Conservation (phyloP, 1,140 invertebrate genomes). For the Maniola jurtina region DNA sequence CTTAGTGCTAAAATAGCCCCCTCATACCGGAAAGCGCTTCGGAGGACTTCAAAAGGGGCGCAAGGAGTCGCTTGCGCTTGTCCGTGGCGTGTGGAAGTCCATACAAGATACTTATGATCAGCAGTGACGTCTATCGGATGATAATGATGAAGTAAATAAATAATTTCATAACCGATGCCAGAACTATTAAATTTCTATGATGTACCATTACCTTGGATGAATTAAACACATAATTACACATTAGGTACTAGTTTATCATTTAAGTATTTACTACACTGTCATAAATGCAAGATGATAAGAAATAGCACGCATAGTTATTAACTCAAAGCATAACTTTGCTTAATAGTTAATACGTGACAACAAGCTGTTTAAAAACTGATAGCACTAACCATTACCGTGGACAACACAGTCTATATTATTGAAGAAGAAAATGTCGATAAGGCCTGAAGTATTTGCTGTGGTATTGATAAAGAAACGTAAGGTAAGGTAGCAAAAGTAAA, state of each 20-base stretch:
- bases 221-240: no score
- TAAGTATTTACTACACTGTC: constrained; percentile 13
- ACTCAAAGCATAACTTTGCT: constrained; percentile 17
- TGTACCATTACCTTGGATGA: no score
- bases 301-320: constrained; percentile 25
- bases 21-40: no score
- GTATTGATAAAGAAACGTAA: no score
- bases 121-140: background rate
- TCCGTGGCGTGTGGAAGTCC: no score
- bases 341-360: constrained; percentile 23
- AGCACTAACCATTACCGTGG: constrained; percentile 28
- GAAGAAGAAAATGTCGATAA: background rate
- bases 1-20: no score
- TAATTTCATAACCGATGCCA: no score
- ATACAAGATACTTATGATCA: no score
- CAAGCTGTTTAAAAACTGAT: constrained; percentile 17
- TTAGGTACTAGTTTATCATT: background rate
- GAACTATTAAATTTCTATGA: no score
- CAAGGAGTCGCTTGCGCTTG: no score
- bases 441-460: background rate
- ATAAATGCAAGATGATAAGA: constrained; percentile 20
- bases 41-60: no score
- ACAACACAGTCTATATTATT: constrained; percentile 29
- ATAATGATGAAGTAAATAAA: background rate
- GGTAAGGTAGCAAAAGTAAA: no score